Conservation (phyloP, 2,888 invertebrate genomes). For the Drosophila anomelani region DNA sequence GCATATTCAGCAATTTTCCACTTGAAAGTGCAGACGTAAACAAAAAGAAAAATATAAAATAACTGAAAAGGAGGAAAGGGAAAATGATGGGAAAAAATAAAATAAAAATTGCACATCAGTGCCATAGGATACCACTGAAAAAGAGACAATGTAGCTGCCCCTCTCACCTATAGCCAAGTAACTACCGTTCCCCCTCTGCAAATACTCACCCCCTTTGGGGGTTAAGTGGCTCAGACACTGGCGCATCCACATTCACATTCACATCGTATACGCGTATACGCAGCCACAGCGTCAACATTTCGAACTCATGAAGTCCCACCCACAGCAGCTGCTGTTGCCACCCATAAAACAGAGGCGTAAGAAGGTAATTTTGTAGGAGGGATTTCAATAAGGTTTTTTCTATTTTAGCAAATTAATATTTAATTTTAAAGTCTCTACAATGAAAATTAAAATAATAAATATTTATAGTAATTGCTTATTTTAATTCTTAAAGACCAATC, state of each 20-base stretch:
- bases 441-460: neutral
- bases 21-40: conserved; percentile 60
- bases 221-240: conserved; percentile 68
- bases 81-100: conserved; percentile 22
- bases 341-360: conserved; percentile 21
- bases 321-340: conserved; percentile 52
- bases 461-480: neutral
- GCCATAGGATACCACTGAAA: conserved; percentile 38
- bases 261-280: conserved; percentile 39
- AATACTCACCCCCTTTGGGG: conserved; percentile 51
- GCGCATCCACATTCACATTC: conserved; percentile 37
- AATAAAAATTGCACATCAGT: conserved; percentile 32
- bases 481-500: neutral
- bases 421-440: too few relatives aligned
- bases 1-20: conserved; percentile 75
- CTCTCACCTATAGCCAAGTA: conserved; percentile 38
- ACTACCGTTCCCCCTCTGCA: conserved; percentile 44
- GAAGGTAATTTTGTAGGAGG: neutral
- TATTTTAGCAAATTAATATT: neutral
- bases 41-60: conserved; percentile 53
- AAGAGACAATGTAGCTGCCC: conserved; percentile 22
- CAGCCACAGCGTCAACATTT: conserved; percentile 43
- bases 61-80: conserved; percentile 4
- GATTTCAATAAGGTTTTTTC: neutral
- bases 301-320: conserved; percentile 60